Conservation (phyloP, 2,797 vertebrate species). For the Acipenser oxyrinchus region DNA sequence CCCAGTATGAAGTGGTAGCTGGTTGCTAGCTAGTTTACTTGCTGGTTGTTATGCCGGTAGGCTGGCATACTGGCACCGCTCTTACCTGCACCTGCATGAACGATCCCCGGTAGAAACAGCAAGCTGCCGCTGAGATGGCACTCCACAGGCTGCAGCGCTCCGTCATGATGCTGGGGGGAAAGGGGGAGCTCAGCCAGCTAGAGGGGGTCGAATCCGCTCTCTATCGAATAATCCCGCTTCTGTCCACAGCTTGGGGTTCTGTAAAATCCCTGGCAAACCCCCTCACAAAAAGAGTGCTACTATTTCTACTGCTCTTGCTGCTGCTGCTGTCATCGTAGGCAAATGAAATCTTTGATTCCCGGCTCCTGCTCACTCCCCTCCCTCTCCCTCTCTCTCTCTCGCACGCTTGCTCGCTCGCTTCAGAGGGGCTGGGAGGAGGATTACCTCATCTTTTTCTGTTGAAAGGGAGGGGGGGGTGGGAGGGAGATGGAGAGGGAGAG, state of each 20-base stretch:
- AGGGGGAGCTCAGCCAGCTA: not conserved
- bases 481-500: constrained; percentile 39
- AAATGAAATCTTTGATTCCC: constrained; percentile 30
- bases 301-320: constrained; percentile 35
- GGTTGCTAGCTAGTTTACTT: no score
- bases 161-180: constrained; percentile 67
- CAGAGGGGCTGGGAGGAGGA: constrained; percentile 58
- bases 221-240: constrained; percentile 8
- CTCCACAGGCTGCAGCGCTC: constrained; percentile 97
- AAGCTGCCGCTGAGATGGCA: constrained; percentile 90
- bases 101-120: constrained; percentile 97
- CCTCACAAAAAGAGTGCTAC: constrained; percentile 13
- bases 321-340: constrained; percentile 42
- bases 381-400: constrained; percentile 35
- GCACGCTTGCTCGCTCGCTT: constrained; percentile 43
- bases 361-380: constrained; percentile 35
- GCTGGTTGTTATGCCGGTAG: no score
- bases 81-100: constrained; percentile 98
- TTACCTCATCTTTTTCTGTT: constrained; percentile 75
- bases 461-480: constrained; percentile 65
- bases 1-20: no score
- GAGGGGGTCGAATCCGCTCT: not conserved
- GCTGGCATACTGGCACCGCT: constrained; percentile 13
- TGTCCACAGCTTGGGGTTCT: not conserved
- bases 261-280: constrained; percentile 21